These are phyloP conservation scores for Heliocidaris erythrogramma DNA, from an alignment of 35 echinoderm and acorn worm genomes.

Conservation along the genomic window DNA sequence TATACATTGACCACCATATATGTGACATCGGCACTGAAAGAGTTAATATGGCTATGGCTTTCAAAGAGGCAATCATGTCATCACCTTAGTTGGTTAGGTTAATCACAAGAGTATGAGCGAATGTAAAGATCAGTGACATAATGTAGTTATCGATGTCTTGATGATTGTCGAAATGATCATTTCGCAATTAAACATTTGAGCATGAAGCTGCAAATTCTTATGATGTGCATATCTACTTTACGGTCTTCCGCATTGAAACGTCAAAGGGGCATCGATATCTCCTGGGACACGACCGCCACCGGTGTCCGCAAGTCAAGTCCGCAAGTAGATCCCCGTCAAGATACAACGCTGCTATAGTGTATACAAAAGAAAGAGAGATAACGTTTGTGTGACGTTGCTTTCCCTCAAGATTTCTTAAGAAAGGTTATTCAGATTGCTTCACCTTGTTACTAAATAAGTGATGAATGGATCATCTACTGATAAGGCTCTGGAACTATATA, in stretches of 20 bases:
- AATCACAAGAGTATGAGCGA: no score
- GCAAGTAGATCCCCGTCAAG: background rate
- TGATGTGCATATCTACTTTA: background rate
- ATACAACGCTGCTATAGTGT: background rate
- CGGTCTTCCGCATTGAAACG: background rate
- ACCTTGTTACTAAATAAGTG: background rate
- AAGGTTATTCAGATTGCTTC: background rate
- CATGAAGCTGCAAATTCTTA: background rate
- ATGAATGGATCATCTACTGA: background rate
- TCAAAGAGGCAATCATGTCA: no score
- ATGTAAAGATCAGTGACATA: no score
- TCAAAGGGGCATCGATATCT: background rate
- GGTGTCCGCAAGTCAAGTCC: background rate
- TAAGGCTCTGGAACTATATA: background rate
- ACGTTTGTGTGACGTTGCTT: background rate
- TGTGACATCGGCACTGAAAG: no score
- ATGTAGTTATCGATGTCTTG: background rate
- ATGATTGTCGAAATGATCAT: background rate
- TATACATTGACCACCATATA: no score
- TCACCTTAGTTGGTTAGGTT: no score
- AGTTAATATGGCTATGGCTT: no score
- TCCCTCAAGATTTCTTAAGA: background rate
- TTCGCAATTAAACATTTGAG: no score
- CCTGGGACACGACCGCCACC: background rate
- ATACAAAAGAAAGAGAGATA: background rate